Base-by-base conservation (phyloP, 2,888 invertebrate genomes). In the Campaea margaritaria region DNA sequence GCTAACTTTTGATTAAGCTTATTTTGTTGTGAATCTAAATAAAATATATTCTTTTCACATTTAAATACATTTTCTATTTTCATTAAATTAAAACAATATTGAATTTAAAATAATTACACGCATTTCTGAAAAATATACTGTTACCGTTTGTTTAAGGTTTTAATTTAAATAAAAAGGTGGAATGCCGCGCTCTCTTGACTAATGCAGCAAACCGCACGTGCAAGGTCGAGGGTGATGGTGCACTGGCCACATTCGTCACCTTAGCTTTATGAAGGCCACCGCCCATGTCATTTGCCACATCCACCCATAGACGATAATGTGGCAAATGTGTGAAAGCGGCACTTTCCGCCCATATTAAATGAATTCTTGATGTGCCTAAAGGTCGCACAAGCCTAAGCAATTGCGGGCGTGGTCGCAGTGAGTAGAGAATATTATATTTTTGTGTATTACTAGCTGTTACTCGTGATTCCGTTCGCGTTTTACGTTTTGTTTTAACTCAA, bases 161-260 rank as follows among this genome's bases (percentile, higher is more conserved):
- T 21, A 12, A 73, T 72, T 72, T 68, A 69, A 70, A 72, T 73
- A 72, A 70, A 72, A 64, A 69, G 65, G 47, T 46, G 62, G 65
- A 68, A 68, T 60, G 67, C 73, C 72, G 73, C 74, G 68, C 73
- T 47, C 50, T 27, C 51, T 79, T 81, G 79, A 82, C 81, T 83
- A 81, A 85, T 83, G 76, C 75, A 78, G 62, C 65, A 61, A 67
- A 64, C 71, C 68, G 67, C 69, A 72, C 57, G 64, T 21, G 55
- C 58, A 62, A 62, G 62, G 59, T 58, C 42, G 31, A 13, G 2
- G 38, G 21, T 8, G 5, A 39, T 58, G 64, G 61, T 71, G 74
- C 69, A 72, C 13, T 58, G 59, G 61, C 54, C 55, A 59, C 65
- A 73, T 76, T 75, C 73, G 72, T 78, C 67, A 71, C 67, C 69